A percentile compares a stretch with the other conserved stretches of the same genome.
Evolutionary conservation across 2,888 invertebrate species (phyloP).

Genomic region (Palloptera scutellata): DNA sequence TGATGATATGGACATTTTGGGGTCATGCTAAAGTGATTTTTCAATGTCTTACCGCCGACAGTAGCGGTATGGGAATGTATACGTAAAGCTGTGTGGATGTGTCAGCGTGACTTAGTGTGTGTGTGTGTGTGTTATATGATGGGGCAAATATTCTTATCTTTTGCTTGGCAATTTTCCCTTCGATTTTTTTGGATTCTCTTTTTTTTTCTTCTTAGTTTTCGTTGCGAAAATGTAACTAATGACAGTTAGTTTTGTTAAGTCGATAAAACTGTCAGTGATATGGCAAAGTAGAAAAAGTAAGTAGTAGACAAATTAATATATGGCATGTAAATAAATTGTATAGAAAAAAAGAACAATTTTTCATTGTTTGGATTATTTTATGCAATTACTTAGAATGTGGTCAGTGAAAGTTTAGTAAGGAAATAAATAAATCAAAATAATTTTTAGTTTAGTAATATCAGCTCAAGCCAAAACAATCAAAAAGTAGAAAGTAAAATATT

Average conservation of each 20-base stretch:
- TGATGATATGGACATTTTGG: conserved; percentile 57
- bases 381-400: no score
- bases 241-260: conserved; percentile 59
- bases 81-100: not conserved
- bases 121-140: not conserved
- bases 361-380: no score
- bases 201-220: not conserved
- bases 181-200: not conserved
- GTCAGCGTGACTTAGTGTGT: not conserved
- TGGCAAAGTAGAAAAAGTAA: conserved; percentile 41
- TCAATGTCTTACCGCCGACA: conserved; percentile 47
- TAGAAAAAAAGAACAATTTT: no score
- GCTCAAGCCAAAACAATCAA: no score
- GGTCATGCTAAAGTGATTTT: conserved; percentile 59
- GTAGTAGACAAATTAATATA: not conserved
- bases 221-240: conserved; percentile 54
- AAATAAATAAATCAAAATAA: no score
- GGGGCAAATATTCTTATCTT: conserved; percentile 18
- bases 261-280: conserved; percentile 60
- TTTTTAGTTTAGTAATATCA: no score
- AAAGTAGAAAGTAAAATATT: no score
- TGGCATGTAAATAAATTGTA: no score
- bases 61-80: not conserved
- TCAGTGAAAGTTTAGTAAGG: no score
- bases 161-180: not conserved